Conservation (phyloP, 2,797 vertebrate genomes). For the Dipus sagitta region DNA sequence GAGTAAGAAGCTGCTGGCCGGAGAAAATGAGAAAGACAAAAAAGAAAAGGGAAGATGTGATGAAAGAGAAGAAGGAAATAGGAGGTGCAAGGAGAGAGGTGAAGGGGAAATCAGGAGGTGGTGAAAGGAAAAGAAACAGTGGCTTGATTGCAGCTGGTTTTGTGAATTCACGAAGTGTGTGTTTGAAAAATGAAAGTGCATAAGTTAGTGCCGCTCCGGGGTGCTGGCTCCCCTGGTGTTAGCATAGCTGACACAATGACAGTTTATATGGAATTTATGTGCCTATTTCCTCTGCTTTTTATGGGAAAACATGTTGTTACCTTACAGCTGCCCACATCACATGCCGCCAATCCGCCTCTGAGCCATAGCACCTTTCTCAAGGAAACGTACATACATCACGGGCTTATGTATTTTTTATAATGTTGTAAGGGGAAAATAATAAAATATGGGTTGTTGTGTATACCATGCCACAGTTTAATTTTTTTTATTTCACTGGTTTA, state of each 20-base stretch:
- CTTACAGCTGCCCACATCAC: slow-evolving; percentile 89
- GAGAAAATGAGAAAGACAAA: neutral
- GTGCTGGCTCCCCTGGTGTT: slow-evolving; percentile 87
- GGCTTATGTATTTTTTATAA: slow-evolving; percentile 89
- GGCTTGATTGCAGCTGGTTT: slow-evolving; percentile 9
- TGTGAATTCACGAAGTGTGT: slow-evolving; percentile 81
- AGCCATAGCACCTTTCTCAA: slow-evolving; percentile 89
- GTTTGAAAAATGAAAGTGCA: slow-evolving; percentile 87
- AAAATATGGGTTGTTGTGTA: slow-evolving; percentile 87
- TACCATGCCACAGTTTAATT: slow-evolving; percentile 85
- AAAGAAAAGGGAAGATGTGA: too few species aligned
- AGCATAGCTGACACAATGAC: slow-evolving; percentile 89
- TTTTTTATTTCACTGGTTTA: slow-evolving; percentile 86
- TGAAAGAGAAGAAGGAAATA: too few species aligned
- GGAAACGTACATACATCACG: slow-evolving; percentile 89
- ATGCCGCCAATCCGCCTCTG: slow-evolving; percentile 87
- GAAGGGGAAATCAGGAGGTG: neutral
- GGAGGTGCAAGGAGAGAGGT: neutral
- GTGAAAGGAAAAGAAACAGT: neutral
- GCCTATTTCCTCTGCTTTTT: slow-evolving; percentile 90
- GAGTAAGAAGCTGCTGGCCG: too few species aligned
- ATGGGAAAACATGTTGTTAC: slow-evolving; percentile 90
- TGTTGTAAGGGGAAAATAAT: slow-evolving; percentile 86
- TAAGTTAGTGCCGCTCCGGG: slow-evolving; percentile 86
- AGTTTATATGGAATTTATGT: slow-evolving; percentile 91